These are phyloP conservation scores for Galbula dea DNA, from an alignment of 2,113 vertebrate species.

Conservation along the genomic window DNA sequence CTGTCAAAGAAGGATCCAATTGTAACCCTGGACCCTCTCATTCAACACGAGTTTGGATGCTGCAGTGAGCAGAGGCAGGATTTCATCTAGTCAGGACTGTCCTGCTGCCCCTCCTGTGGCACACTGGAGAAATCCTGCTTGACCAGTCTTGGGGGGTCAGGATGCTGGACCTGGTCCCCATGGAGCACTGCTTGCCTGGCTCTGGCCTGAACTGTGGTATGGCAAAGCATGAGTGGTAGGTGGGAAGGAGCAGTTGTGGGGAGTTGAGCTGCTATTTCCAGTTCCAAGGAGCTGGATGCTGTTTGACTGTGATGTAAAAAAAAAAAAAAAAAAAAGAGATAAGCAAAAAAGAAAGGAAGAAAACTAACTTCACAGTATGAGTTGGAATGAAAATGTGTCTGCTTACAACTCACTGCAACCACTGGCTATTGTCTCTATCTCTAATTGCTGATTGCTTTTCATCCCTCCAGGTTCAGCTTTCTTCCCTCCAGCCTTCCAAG, in stretches of 20 bases:
- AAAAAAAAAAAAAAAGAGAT: no score
- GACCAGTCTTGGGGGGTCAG: fast-evolving
- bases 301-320: neutral
- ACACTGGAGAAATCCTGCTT: neutral
- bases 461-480: neutral
- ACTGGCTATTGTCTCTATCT: neutral
- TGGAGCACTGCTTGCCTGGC: neutral
- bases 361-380: neutral
- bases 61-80: neutral
- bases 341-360: neutral
- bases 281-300: neutral
- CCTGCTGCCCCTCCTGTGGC: neutral
- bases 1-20: neutral
- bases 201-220: fast-evolving
- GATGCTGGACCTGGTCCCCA: fast-evolving
- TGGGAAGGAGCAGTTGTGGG: fast-evolving
- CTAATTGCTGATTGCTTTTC: neutral
- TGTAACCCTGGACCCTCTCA: neutral
- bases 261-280: neutral
- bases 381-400: neutral
- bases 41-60: neutral
- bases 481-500: neutral
- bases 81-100: no score
- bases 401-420: neutral
- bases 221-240: neutral